These are phyloP conservation scores for Porites cylindrica DNA, from an alignment of 92 coral and sea anemone species.

Conservation along the genomic window DNA sequence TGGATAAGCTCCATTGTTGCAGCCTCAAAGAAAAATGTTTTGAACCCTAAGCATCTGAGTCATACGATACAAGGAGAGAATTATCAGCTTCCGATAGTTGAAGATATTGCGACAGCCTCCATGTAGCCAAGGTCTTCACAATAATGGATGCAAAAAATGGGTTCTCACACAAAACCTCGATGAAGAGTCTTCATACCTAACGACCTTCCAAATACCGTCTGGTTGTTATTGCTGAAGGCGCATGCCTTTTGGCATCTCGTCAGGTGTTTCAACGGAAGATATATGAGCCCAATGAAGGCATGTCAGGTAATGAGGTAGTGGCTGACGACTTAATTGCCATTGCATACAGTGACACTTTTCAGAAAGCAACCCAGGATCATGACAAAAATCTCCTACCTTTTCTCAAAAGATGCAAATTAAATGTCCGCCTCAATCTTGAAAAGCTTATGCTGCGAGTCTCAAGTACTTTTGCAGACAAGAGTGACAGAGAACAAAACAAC, in stretches of 20 bases:
- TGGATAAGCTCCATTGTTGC: slow-evolving; percentile 61
- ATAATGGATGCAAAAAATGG: no score
- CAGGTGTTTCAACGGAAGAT: slow-evolving; percentile 29
- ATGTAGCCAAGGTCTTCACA: no score
- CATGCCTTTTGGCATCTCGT: slow-evolving; percentile 14
- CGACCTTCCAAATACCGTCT: slow-evolving; percentile 16
- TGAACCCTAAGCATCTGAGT: slow-evolving; percentile 57
- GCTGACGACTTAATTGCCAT: slow-evolving; percentile 60
- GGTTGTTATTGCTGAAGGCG: slow-evolving; percentile 11
- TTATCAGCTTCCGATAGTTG: slow-evolving; percentile 46
- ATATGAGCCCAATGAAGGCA: not conserved
- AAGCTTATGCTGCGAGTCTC: slow-evolving; percentile 33
- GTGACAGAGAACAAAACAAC: no score
- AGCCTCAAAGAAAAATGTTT: slow-evolving; percentile 48
- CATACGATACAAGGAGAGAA: slow-evolving; percentile 51
- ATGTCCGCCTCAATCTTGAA: slow-evolving; percentile 33
- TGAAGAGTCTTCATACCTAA: no score
- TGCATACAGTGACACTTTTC: slow-evolving; percentile 37
- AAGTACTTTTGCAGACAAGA: no score
- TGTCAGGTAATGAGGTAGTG: slow-evolving; percentile 28
- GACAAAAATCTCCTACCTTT: slow-evolving; percentile 45
- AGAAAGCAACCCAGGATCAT: slow-evolving; percentile 29
- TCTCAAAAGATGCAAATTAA: slow-evolving; percentile 35
- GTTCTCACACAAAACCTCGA: no score
- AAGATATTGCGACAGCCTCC: no score